Percentiles rank a stretch among this genome's conserved stretches.
phyloP scores from a whole-genome alignment of 2,888 invertebrate species.

The Ectropis crepuscularia region DNA sequence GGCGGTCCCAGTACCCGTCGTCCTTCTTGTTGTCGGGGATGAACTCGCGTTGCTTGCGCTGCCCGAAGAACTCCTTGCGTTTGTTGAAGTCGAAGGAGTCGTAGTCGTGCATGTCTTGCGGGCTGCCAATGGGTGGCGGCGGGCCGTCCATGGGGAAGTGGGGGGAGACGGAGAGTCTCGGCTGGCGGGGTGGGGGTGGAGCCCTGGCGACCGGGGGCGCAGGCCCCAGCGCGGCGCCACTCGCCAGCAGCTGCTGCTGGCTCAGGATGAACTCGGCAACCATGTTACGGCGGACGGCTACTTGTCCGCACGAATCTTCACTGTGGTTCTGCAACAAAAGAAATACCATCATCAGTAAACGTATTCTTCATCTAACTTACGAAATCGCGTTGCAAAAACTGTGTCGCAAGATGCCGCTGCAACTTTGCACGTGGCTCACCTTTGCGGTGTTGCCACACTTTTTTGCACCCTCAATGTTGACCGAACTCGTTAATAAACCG shows the following conservation, averaged over 20 bases:
- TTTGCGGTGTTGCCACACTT: slow-evolving; percentile 73
- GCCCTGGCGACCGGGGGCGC: slow-evolving; percentile 69
- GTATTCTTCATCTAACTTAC: slow-evolving; percentile 65
- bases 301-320: slow-evolving; percentile 79
- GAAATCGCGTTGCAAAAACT: slow-evolving; percentile 72
- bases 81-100: slow-evolving; percentile 87
- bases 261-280: slow-evolving; percentile 94
- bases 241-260: slow-evolving; percentile 84
- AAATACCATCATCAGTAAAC: slow-evolving; percentile 63
- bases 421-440: slow-evolving; percentile 71
- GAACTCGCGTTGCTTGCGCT: slow-evolving; percentile 97
- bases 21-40: slow-evolving; percentile 98
- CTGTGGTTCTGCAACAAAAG: slow-evolving; percentile 79
- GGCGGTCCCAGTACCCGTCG: slow-evolving; percentile 98
- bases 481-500: slow-evolving; percentile 69
- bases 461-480: slow-evolving; percentile 73
- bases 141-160: slow-evolving; percentile 80
- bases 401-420: slow-evolving; percentile 73
- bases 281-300: slow-evolving; percentile 89
- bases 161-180: slow-evolving; percentile 74
- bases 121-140: slow-evolving; percentile 56
- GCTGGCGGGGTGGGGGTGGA: slow-evolving; percentile 67
- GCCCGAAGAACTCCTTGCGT: slow-evolving; percentile 93
- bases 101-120: slow-evolving; percentile 67
- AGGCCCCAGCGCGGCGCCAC: slow-evolving; percentile 69